A percentile compares a stretch with the other conserved stretches of the same genome.
Evolutionary conservation across 2,888 invertebrate species (phyloP).

Genomic region (Aelia acuminata): DNA sequence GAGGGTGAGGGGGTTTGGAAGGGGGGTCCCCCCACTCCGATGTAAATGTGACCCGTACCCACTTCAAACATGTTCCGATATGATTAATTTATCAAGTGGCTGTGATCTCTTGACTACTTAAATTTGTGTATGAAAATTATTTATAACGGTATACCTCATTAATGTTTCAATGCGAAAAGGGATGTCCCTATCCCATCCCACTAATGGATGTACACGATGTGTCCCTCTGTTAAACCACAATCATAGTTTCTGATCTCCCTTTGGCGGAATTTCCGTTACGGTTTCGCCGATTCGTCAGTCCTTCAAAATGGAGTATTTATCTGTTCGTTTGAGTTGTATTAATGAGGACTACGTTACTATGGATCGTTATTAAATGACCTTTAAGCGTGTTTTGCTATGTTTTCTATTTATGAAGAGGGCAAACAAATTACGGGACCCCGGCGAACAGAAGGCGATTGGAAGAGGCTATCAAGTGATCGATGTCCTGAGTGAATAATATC

Average conservation of each 20-base stretch:
- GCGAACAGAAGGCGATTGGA: background rate
- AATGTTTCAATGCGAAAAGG: background rate
- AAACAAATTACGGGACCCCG: background rate
- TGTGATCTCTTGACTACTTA: background rate
- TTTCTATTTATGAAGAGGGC: background rate
- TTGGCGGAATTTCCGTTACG: background rate
- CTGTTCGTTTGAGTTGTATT: background rate
- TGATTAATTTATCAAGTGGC: background rate
- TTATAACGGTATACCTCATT: background rate
- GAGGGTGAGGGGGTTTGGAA: too few species aligned
- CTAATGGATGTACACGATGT: background rate
- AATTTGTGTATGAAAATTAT: background rate
- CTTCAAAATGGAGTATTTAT: background rate
- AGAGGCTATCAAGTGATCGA: background rate
- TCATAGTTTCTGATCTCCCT: background rate
- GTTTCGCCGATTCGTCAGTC: too few species aligned
- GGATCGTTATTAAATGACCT: background rate
- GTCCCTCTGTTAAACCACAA: background rate
- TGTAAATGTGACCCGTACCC: conserved; percentile 1
- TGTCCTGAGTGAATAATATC: background rate
- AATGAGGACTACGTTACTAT: background rate
- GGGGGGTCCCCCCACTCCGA: background rate
- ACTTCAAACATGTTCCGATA: background rate
- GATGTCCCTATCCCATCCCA: background rate
- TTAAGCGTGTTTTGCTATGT: background rate